These are phyloP conservation scores for Scopus umbretta DNA, from an alignment of 2,113 vertebrate species.

Conservation along the genomic window DNA sequence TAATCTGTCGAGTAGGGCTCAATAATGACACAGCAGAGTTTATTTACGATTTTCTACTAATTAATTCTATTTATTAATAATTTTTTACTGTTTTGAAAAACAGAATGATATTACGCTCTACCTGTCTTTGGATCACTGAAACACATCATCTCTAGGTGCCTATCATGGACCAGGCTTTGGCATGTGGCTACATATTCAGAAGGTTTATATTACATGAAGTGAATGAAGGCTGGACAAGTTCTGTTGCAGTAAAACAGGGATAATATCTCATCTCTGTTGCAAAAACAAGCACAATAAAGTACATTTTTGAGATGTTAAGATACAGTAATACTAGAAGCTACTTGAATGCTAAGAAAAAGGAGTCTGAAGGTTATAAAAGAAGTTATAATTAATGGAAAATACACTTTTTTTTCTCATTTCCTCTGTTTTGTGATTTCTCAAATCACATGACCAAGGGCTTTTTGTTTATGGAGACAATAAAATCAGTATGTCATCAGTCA, in stretches of 20 bases:
- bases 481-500: neutral
- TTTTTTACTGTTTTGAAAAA: neutral
- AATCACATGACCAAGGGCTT: neutral
- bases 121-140: neutral
- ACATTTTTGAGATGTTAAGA: neutral
- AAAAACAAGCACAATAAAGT: neutral
- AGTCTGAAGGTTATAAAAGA: neutral
- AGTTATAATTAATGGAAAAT: neutral
- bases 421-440: neutral
- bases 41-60: neutral
- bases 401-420: neutral
- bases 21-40: neutral
- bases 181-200: neutral
- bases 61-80: neutral
- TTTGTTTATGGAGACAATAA: neutral
- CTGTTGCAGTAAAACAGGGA: neutral
- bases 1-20: neutral
- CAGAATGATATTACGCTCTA: neutral
- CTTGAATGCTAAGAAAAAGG: neutral
- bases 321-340: neutral
- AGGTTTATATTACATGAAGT: neutral
- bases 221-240: neutral
- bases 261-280: neutral
- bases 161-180: neutral
- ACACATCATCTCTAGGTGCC: neutral